Conservation (phyloP, 2,113 vertebrate species). For the Girardinichthys multiradiatus region DNA sequence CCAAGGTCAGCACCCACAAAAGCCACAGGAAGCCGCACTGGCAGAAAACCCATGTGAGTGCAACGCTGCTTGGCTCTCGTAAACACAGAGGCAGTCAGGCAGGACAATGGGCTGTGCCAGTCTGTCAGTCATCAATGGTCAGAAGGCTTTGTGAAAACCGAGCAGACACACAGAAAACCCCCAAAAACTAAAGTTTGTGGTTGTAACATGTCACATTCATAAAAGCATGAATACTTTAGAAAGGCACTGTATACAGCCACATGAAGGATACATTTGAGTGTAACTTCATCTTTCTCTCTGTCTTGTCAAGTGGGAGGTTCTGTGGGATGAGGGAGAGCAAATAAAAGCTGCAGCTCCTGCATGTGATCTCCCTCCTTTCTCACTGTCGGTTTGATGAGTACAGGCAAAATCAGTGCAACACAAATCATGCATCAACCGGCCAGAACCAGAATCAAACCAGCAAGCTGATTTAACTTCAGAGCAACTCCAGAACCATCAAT, state of each 20-base stretch:
- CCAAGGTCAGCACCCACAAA: slow-evolving; percentile 65
- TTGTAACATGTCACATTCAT: not conserved
- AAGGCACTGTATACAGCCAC: not conserved
- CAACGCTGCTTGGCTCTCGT: not conserved
- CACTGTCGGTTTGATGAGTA: slow-evolving; percentile 7
- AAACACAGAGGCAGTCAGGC: slow-evolving; percentile 1
- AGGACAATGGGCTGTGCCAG: slow-evolving; percentile 12
- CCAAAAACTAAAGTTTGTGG: not conserved
- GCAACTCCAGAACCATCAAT: not conserved
- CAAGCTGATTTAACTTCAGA: not conserved
- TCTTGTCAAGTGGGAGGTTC: slow-evolving; percentile 26
- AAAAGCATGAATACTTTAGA: not conserved
- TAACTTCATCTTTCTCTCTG: slow-evolving; percentile 4
- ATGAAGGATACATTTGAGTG: slow-evolving; percentile 15
- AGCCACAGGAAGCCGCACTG: slow-evolving; percentile 34
- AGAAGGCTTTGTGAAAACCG: not conserved
- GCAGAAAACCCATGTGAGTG: slow-evolving; percentile 18
- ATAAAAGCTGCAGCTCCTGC: slow-evolving; percentile 36
- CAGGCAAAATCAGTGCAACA: slow-evolving; percentile 6
- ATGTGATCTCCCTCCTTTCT: slow-evolving; percentile 19
- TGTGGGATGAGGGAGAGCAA: slow-evolving; percentile 23
- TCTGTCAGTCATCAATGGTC: slow-evolving; percentile 12
- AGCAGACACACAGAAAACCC: no score
- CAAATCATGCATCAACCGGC: not conserved
- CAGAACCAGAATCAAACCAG: not conserved